These are phyloP conservation scores for Apogon talboti DNA, from an alignment of 2,797 vertebrate genomes.

Conservation along the genomic window DNA sequence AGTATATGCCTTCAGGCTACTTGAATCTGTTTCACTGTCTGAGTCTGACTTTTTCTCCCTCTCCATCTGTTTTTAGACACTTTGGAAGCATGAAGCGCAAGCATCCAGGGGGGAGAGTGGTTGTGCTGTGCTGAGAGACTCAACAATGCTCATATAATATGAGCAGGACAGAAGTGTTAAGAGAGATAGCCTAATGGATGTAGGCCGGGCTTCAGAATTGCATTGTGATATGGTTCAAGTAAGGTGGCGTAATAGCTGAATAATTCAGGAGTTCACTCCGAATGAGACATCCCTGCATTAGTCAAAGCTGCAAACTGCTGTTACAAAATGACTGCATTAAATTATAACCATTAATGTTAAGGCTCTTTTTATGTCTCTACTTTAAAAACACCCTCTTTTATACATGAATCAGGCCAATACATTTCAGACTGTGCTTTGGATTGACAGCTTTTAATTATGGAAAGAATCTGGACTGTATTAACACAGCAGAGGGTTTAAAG, in stretches of 20 bases:
- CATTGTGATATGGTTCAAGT: conserved; percentile 39
- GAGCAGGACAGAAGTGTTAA: conserved; percentile 51
- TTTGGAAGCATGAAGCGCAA: conserved; percentile 80
- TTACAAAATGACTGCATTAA: conserved; percentile 37
- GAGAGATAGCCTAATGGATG: conserved; percentile 60
- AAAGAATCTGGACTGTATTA: neutral
- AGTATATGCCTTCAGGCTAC: conserved; percentile 53
- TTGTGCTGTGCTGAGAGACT: conserved; percentile 64
- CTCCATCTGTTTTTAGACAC: conserved; percentile 77
- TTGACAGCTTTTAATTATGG: neutral
- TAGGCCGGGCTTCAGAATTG: conserved; percentile 20
- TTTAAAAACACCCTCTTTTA: conserved; percentile 8
- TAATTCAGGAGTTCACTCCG: conserved; percentile 57
- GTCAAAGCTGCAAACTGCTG: conserved; percentile 31
- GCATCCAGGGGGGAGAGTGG: conserved; percentile 77
- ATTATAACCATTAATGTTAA: conserved; percentile 37
- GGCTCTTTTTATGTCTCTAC: conserved; percentile 11
- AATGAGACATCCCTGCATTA: conserved; percentile 57
- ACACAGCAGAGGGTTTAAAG: neutral
- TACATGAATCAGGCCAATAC: neutral
- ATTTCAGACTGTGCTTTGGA: conserved; percentile 12
- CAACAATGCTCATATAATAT: conserved; percentile 36
- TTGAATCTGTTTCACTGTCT: conserved; percentile 48
- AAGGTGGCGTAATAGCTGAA: conserved; percentile 49
- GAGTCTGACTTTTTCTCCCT: conserved; percentile 44